phyloP scores from a whole-genome alignment of 1,140 invertebrate species.

The Tetraneura akinire region DNA sequence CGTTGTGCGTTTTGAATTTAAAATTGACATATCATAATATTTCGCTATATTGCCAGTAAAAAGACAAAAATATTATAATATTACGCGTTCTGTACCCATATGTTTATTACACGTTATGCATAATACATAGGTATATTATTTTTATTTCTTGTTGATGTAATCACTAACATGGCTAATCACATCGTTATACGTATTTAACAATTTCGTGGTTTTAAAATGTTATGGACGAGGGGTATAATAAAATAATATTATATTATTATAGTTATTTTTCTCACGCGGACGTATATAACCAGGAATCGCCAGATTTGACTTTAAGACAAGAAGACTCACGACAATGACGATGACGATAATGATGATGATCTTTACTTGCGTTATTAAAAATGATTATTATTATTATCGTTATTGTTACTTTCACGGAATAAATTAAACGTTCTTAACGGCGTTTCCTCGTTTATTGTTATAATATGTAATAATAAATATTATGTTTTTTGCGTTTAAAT shows the following conservation, averaged over 20 bases:
- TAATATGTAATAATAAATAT: too few species aligned
- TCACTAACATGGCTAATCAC: too few species aligned
- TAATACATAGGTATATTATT: too few species aligned
- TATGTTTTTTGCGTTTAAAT: neutral
- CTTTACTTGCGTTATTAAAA: neutral
- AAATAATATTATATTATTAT: too few species aligned
- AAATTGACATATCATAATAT: neutral
- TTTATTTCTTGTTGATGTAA: neutral
- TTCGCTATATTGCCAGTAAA: neutral
- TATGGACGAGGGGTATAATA: too few species aligned
- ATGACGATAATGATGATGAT: neutral
- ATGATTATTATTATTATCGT: too few species aligned
- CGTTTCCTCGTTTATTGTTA: too few species aligned
- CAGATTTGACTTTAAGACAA: neutral
- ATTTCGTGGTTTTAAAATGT: too few species aligned
- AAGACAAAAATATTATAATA: too few species aligned
- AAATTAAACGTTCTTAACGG: neutral
- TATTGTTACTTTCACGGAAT: slow-evolving; percentile 11
- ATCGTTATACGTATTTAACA: too few species aligned
- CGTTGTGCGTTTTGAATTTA: neutral
- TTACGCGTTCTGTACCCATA: too few species aligned
- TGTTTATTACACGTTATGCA: neutral
- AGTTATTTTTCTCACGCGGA: too few species aligned
- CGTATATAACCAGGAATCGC: neutral
- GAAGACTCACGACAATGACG: neutral